These are phyloP conservation scores for Chelon auratus DNA, from an alignment of 2,797 vertebrate species.

Conservation along the genomic window DNA sequence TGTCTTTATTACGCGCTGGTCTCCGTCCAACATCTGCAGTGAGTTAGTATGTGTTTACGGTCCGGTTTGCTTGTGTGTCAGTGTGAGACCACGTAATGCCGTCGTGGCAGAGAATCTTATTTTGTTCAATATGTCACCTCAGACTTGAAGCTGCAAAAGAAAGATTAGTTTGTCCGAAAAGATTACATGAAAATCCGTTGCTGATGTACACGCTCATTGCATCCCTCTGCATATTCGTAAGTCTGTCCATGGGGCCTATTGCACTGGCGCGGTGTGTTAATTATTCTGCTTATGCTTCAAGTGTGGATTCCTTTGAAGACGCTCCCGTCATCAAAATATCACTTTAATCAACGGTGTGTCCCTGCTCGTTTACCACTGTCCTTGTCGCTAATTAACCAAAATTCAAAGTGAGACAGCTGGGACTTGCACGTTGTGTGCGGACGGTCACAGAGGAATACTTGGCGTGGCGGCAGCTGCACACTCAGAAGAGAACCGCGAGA, in stretches of 20 bases:
- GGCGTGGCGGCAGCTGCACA: background rate
- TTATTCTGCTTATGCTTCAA: constrained; percentile 73
- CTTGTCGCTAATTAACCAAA: constrained; percentile 73
- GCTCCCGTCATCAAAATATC: constrained; percentile 65
- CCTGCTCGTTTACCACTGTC: constrained; percentile 71
- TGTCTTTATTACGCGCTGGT: constrained; percentile 56
- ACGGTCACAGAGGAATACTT: constrained; percentile 42
- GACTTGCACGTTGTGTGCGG: constrained; percentile 26
- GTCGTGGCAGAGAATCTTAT: background rate
- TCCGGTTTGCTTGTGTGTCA: background rate
- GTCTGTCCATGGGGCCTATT: constrained; percentile 52
- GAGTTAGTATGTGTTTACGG: constrained; percentile 1
- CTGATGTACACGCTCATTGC: background rate
- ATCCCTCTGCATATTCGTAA: constrained; percentile 10
- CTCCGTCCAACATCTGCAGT: constrained; percentile 26
- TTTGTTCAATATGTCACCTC: constrained; percentile 4
- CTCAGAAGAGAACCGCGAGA: background rate
- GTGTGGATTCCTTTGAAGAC: constrained; percentile 72
- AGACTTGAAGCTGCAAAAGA: background rate
- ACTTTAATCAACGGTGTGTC: constrained; percentile 73
- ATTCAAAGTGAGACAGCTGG: constrained; percentile 51
- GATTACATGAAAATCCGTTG: background rate
- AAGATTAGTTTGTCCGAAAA: constrained; percentile 3
- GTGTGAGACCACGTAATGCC: background rate
- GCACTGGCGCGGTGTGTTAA: constrained; percentile 57